These are phyloP conservation scores for Hippocampus kuda DNA, from an alignment of 2,797 vertebrate species.

Conservation along the genomic window DNA sequence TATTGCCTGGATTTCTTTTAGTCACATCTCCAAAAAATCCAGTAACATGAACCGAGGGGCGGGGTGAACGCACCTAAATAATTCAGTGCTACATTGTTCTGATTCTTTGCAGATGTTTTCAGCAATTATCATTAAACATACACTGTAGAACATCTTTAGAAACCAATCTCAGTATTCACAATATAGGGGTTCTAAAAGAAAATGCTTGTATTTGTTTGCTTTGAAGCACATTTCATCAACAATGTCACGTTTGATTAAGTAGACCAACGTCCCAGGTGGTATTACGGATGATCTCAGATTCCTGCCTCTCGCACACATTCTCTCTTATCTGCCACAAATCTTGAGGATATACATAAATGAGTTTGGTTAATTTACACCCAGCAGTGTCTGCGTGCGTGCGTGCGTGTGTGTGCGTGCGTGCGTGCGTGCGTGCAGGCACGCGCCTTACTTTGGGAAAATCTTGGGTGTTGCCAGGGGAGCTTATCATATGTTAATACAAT, in stretches of 20 bases:
- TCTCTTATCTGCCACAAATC: conserved; percentile 32
- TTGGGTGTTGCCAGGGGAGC: conserved; percentile 26
- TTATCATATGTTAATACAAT: conserved; percentile 52
- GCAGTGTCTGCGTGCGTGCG: conserved; percentile 4
- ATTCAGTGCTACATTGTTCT: too few relatives aligned
- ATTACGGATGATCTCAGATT: conserved; percentile 18
- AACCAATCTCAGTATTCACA: too few relatives aligned
- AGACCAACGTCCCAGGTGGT: conserved; percentile 31
- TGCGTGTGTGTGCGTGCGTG: neutral
- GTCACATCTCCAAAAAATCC: too few relatives aligned
- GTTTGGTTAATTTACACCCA: conserved; percentile 24
- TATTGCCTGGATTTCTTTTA: too few relatives aligned
- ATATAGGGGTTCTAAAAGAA: neutral
- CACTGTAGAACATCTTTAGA: too few relatives aligned
- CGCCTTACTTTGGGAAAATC: conserved; percentile 9
- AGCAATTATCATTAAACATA: too few relatives aligned
- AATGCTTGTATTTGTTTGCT: neutral
- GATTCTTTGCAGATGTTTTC: too few relatives aligned
- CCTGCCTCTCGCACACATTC: conserved; percentile 3
- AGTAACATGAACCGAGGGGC: too few relatives aligned
- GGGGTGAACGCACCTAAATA: too few relatives aligned
- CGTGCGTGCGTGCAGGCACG: too few relatives aligned
- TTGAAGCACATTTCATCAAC: conserved; percentile 4
- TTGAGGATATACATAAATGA: conserved; percentile 36
- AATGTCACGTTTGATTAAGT: neutral